phyloP scores from a whole-genome alignment of 2,113 vertebrate genomes.

The Enhydra lutris region DNA sequence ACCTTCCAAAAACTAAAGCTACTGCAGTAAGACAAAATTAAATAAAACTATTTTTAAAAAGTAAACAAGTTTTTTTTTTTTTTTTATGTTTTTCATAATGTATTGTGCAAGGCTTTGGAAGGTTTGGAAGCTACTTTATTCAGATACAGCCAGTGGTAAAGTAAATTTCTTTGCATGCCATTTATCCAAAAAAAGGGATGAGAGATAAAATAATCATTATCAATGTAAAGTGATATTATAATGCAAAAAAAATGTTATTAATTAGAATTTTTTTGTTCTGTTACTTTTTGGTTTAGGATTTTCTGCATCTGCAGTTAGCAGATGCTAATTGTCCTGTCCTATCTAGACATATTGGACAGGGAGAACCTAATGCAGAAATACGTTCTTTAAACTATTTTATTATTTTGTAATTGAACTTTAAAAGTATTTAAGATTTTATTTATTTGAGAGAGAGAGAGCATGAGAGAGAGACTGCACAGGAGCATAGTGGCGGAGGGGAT shows the following conservation, averaged over 20 bases:
- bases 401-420: not conserved
- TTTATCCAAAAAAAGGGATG: not conserved
- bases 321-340: no score
- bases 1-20: not conserved
- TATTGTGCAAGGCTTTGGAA: not conserved
- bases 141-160: accelerated
- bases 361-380: not conserved
- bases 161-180: not conserved
- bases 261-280: not conserved
- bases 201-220: not conserved
- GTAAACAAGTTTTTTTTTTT: not conserved
- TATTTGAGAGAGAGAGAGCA: no score
- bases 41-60: not conserved
- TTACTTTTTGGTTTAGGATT: not conserved
- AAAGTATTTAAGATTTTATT: not conserved
- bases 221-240: not conserved
- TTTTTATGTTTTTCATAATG: not conserved
- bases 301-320: not conserved
- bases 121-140: not conserved
- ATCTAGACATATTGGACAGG: not conserved
- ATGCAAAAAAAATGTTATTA: not conserved
- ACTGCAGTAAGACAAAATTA: not conserved
- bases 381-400: not conserved
- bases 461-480: no score
- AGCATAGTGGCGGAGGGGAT: no score